Base-by-base conservation (phyloP, 92 coral and sea anemone species). In the Phenganax stokvisi region DNA sequence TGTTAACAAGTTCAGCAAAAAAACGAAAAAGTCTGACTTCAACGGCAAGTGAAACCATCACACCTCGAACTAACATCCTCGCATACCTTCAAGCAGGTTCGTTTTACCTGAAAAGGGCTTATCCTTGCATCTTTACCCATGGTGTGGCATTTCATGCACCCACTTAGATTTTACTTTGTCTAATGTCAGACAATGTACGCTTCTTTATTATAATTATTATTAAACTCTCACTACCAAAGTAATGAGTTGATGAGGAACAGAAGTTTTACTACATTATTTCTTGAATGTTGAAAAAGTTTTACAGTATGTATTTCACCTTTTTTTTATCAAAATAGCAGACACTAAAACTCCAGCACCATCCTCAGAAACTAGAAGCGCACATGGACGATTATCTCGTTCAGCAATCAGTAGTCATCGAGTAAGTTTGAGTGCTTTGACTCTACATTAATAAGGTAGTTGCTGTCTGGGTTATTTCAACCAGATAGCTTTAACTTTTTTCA, bases 31-130 rank as follows among this genome's bases (percentile, higher is more conserved):
- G 57, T 51, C 56, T 82, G 9, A 29, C 72, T n/a, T n/a, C 72
- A 56, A 81, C 88, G 51, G 86, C 86, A 60, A 84, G 87, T 63
- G 85, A 71, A 11, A 84, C 86, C 53, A 72, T 84, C 62, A 93
- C 97, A 7, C 97, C 93, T 3, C 85, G 97, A 69, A 88, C 93
- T 11, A 85, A 81, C 57, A 91, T 93, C 70, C 80, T 79, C 52
- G 85, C 88, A 67, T 67, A 85, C 70, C 83, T 93, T 51, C 85
- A 78, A 63, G 90, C 92, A 91, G 97, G 97, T 93, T 57, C 58
- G 74, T 6, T 4, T 0, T 1, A 65, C 25, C 25, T 20, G 25
- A 20, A 20, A 20, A 20, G 0, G 25, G 25, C 25, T 20, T 0
- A 20, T 20, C 25, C 25, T 20, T 20, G 25, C 25, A 20, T 20